Percentiles rank a stretch among this genome's conserved stretches.
Conservation (phyloP, 1,140 invertebrate genomes). For the Bradynema listronoti region DNA sequence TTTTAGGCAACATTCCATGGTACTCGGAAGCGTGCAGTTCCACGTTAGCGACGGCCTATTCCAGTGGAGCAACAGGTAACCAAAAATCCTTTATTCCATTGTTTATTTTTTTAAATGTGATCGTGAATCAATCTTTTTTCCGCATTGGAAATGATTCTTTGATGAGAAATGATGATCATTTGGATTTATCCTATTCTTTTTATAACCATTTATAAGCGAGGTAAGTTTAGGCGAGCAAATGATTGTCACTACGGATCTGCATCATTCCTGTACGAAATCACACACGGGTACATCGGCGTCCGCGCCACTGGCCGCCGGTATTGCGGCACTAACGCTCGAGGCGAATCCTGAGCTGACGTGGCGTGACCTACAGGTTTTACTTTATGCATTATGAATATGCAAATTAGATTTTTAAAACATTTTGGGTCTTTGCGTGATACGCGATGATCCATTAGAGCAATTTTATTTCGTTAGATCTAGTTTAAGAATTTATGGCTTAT, state of each 20-base stretch:
- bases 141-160: not conserved
- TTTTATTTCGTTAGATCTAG: conserved; percentile 2
- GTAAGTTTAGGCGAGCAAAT: conserved; percentile 54
- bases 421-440: not conserved
- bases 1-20: conserved; percentile 76
- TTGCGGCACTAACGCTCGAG: conserved; percentile 63
- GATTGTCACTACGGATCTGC: conserved; percentile 78
- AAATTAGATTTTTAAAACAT: conserved; percentile 3
- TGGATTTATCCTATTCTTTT: not conserved
- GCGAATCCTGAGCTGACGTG: conserved; percentile 61
- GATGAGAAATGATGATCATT: not conserved
- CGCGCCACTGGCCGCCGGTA: conserved; percentile 60
- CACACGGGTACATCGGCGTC: conserved; percentile 59
- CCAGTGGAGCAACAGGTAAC: conserved; percentile 70
- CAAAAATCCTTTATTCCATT: not conserved
- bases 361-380: conserved; percentile 30
- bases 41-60: conserved; percentile 88
- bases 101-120: not conserved
- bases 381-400: no score
- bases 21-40: conserved; percentile 95
- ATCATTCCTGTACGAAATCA: conserved; percentile 65
- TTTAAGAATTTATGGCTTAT: no score
- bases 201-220: no score
- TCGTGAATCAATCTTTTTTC: not conserved
- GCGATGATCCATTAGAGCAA: not conserved